Percentiles rank a stretch among this genome's conserved stretches.
These are phyloP conservation scores for Himalopsyche tibetana DNA, from an alignment of 2,888 invertebrate species.

Conservation along the genomic window DNA sequence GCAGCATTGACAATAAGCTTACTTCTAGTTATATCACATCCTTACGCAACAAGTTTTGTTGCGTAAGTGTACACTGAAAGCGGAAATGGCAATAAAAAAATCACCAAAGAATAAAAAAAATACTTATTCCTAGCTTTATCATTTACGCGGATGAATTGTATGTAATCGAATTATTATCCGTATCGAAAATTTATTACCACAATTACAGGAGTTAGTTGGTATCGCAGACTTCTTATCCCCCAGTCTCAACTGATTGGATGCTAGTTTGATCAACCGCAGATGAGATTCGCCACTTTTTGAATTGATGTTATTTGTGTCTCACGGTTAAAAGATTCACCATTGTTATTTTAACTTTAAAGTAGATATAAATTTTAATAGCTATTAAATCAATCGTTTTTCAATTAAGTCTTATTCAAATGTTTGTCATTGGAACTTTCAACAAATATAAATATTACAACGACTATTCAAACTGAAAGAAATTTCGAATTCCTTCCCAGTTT, in stretches of 20 bases:
- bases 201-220: not conserved
- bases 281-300: conserved; percentile 50
- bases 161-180: conserved; percentile 28
- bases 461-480: no score
- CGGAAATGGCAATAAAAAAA: no score
- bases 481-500: no score
- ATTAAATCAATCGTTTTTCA: no score
- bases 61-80: no score
- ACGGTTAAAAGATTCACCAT: not conserved
- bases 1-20: no score
- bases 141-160: not conserved
- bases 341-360: not conserved
- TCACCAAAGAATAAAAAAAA: not conserved
- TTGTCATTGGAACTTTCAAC: no score
- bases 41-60: no score
- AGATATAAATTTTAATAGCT: no score
- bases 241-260: conserved; percentile 47
- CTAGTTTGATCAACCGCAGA: conserved; percentile 56
- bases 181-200: conserved; percentile 8
- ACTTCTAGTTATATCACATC: no score
- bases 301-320: conserved; percentile 22
- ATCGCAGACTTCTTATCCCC: not conserved
- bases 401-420: no score
- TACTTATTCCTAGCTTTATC: not conserved
- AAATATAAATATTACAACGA: no score